Evolutionary conservation across 1,140 invertebrate genomes (phyloP), one percentile per base, ranked within the genome.

Genomic region (Heterodera schachtii): DNA sequence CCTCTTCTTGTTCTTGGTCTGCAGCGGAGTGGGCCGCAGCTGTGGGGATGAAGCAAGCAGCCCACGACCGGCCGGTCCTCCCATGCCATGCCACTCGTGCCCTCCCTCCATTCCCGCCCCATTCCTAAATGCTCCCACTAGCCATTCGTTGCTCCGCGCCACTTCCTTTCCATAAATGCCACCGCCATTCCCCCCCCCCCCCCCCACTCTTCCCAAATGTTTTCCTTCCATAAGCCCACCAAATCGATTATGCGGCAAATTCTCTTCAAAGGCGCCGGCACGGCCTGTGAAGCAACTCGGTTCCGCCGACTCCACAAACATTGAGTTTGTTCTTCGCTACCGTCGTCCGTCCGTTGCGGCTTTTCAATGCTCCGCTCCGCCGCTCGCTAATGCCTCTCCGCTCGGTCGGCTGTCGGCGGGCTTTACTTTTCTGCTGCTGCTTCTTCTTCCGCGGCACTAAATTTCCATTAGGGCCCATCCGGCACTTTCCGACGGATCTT

Each of bases 381-480:
- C 31, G 31, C 31, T 31, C 31, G 31, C 57, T 19, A 64, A 64
- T 19, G 57, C 57, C 4, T 64, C 57, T 52, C 49, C 49, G 49
- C 1, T 13, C 57, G 57, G 57, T 19, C 57, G 57, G 57, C 16
- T 64, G 57, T 64, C 57, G 57, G 16, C 57, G 16, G 11, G 57
- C 57, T 64, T 64, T 64, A 5, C 57, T 19, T 19, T 16, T 64
- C 57, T 11, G 49, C 0, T 11, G 49, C 49, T 52, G 16, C 57
- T 19, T 11, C 57, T 64, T 13, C 19, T 64, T 5, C 57, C 13
- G 2, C 57, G 57, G 57, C 69, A 46, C 69, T 71, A 71, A 71
- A 71, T 71, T 71, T 71, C 69, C 69, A 71, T 71, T 71, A 71
- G 69, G 31, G 69, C n/a, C 69, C 44, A 13, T 64, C 57, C 57